phyloP scores from a whole-genome alignment of 1,140 invertebrate species.

The Sogatella furcifera region DNA sequence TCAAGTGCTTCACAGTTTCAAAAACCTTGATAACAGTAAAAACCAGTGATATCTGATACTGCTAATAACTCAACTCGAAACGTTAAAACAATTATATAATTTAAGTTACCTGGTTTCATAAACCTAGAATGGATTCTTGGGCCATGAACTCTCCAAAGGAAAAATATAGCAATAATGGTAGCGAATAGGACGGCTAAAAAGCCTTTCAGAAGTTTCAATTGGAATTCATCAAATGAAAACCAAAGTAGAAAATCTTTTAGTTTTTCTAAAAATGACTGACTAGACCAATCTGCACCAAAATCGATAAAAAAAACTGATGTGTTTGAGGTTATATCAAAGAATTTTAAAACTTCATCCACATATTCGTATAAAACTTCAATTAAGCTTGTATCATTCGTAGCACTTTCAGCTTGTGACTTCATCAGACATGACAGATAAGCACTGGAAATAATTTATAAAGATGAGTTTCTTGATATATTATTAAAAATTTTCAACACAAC shows the following conservation, averaged over 20 bases:
- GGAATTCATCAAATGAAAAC: background rate
- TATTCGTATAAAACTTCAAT: background rate
- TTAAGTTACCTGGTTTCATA: background rate
- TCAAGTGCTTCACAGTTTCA: too few species aligned
- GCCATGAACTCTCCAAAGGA: background rate
- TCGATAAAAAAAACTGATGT: background rate
- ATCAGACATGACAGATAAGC: background rate
- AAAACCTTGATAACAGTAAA: too few species aligned
- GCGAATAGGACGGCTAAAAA: background rate
- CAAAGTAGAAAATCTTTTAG: background rate
- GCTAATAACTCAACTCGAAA: too few species aligned
- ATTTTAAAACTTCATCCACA: background rate
- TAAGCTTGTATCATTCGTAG: background rate
- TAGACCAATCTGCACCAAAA: background rate
- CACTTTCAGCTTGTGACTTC: background rate
- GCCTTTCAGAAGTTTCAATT: background rate
- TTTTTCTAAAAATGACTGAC: background rate
- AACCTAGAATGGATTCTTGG: background rate
- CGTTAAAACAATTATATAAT: background rate
- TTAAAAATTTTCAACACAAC: too few species aligned
- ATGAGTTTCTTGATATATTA: too few species aligned
- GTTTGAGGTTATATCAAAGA: background rate
- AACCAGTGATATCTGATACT: too few species aligned
- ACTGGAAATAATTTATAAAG: too few species aligned
- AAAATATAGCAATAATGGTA: background rate